These are phyloP conservation scores for Armadillidium nasatum DNA, from an alignment of 1,140 invertebrate genomes.

Conservation along the genomic window DNA sequence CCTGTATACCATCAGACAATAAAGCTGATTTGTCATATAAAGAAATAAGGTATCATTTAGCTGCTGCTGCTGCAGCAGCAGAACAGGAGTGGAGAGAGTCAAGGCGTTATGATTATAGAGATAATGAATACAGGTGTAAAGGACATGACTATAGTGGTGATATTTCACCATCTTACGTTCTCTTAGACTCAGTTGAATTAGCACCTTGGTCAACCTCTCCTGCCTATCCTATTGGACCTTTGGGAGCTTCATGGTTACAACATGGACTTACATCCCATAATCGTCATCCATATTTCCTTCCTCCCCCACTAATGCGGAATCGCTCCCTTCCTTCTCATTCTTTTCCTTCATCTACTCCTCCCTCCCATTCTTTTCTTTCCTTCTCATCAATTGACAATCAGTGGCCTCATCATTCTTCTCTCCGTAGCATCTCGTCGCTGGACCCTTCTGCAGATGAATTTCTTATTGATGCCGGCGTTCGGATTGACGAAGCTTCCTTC, in stretches of 20 bases:
- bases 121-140: slow-evolving; percentile 7
- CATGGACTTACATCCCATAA: slow-evolving; percentile 33
- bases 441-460: slow-evolving; percentile 51
- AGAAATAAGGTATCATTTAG: slow-evolving; percentile 19
- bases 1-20: slow-evolving; percentile 30
- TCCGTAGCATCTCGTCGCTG: slow-evolving; percentile 45
- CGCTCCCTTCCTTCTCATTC: neutral
- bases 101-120: slow-evolving; percentile 32
- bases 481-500: slow-evolving; percentile 47
- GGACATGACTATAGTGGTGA: slow-evolving; percentile 12
- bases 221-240: slow-evolving; percentile 43
- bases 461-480: slow-evolving; percentile 55
- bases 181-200: slow-evolving; percentile 40
- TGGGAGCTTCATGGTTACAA: slow-evolving; percentile 43
- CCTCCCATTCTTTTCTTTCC: slow-evolving; percentile 16
- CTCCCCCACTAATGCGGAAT: slow-evolving; percentile 24
- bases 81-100: slow-evolving; percentile 30
- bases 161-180: slow-evolving; percentile 25
- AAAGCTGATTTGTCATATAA: slow-evolving; percentile 32
- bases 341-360: slow-evolving; percentile 37
- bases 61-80: slow-evolving; percentile 24
- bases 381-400: slow-evolving; percentile 25
- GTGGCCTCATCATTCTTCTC: slow-evolving; percentile 41
- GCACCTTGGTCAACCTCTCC: slow-evolving; percentile 40
- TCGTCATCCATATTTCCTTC: slow-evolving; percentile 34